Conservation (phyloP, 53 echinoderm and acorn worm species). For the Hippasteria phrygiana region DNA sequence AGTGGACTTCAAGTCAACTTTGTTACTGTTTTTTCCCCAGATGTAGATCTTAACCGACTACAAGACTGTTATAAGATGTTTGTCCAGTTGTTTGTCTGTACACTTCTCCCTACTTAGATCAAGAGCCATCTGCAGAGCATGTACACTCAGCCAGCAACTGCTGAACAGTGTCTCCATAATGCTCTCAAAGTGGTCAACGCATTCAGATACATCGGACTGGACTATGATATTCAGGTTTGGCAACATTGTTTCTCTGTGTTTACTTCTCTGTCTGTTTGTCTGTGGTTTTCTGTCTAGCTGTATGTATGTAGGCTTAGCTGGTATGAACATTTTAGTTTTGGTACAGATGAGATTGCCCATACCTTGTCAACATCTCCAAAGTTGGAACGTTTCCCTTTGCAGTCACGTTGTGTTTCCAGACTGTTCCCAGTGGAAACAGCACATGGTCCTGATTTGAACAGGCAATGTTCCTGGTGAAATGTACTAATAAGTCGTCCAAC, state of each 20-base stretch:
- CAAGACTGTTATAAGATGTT: no score
- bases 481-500: no score
- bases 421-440: no score
- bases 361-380: no score
- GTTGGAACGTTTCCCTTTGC: no score
- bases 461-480: no score
- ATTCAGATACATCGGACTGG: slow-evolving; percentile 88
- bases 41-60: no score
- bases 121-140: slow-evolving; percentile 84
- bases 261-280: background rate
- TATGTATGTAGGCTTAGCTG: background rate
- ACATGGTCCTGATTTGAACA: no score
- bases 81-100: background rate
- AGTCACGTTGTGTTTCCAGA: no score
- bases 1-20: no score
- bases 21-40: no score
- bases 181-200: slow-evolving; percentile 96
- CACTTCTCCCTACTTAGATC: slow-evolving; percentile 48
- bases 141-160: slow-evolving; percentile 96
- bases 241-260: background rate
- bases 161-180: slow-evolving; percentile 98
- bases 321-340: background rate
- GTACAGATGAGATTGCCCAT: no score
- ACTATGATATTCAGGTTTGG: slow-evolving; percentile 92
- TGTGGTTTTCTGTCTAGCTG: background rate